phyloP scores from a whole-genome alignment of 2,113 vertebrate genomes.

The Bujurquina vittata region DNA sequence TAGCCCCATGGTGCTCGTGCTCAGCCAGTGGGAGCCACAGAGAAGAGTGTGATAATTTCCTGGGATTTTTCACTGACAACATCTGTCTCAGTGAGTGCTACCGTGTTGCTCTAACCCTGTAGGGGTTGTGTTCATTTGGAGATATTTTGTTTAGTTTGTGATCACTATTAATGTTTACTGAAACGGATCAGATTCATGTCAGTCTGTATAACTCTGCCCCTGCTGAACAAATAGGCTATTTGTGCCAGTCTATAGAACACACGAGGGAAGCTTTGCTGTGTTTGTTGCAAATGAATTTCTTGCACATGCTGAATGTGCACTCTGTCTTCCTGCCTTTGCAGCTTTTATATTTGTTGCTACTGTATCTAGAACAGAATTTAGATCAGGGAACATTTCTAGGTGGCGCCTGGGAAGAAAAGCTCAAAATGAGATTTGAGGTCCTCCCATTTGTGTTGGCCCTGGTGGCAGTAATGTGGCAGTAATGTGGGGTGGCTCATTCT shows the following conservation, averaged over 20 bases:
- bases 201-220: background rate
- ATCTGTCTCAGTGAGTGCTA: slow-evolving; percentile 89
- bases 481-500: background rate
- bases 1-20: slow-evolving; percentile 93
- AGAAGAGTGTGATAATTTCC: slow-evolving; percentile 86
- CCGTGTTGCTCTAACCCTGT: background rate
- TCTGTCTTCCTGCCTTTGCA: background rate
- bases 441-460: background rate
- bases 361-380: background rate
- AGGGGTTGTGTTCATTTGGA: background rate
- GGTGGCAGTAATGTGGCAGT: fast-evolving
- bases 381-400: background rate
- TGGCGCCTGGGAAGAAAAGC: background rate
- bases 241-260: fast-evolving
- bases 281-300: background rate
- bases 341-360: background rate
- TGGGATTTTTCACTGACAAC: slow-evolving; percentile 87
- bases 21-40: slow-evolving; percentile 86
- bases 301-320: background rate
- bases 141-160: background rate
- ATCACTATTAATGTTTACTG: background rate
- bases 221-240: background rate
- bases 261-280: background rate
- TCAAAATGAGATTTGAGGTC: background rate
- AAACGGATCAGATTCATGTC: fast-evolving